A percentile compares a stretch with the other conserved stretches of the same genome.
These are phyloP conservation scores for Atta texana DNA, from an alignment of 1,140 invertebrate species.

Conservation along the genomic window DNA sequence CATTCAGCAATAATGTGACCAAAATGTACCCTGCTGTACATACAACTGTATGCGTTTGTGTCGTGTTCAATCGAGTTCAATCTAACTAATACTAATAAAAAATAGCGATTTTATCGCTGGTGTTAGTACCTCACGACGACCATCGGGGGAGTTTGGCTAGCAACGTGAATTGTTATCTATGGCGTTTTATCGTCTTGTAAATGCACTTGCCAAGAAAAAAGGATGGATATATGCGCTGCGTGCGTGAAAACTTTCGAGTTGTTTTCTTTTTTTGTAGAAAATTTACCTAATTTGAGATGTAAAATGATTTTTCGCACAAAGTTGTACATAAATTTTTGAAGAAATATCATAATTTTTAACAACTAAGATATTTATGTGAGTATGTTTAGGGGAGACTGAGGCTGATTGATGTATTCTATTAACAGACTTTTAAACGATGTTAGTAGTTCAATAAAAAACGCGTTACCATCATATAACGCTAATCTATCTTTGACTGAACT, in stretches of 20 bases:
- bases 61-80: conserved; percentile 55
- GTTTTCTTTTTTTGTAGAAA: conserved; percentile 33
- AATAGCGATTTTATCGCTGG: background rate
- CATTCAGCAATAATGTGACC: conserved; percentile 29
- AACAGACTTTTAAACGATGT: background rate
- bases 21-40: conserved; percentile 53
- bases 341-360: conserved; percentile 44
- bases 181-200: conserved; percentile 34
- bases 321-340: conserved; percentile 37
- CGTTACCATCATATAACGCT: background rate
- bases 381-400: conserved; percentile 24
- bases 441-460: conserved; percentile 3
- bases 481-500: background rate
- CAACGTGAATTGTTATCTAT: background rate
- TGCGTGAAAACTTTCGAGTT: conserved; percentile 38
- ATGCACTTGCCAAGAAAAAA: conserved; percentile 34
- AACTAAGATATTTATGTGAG: background rate
- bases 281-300: conserved; percentile 37
- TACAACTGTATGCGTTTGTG: conserved; percentile 4
- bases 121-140: background rate
- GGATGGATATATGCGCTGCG: conserved; percentile 16
- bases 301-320: conserved; percentile 44
- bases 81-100: conserved; percentile 11
- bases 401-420: conserved; percentile 32
- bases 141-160: background rate